Evolutionary conservation across 2,113 vertebrate species (phyloP), one percentile per base, ranked within the genome.

Genomic region (Syrrhaptes paradoxus): DNA sequence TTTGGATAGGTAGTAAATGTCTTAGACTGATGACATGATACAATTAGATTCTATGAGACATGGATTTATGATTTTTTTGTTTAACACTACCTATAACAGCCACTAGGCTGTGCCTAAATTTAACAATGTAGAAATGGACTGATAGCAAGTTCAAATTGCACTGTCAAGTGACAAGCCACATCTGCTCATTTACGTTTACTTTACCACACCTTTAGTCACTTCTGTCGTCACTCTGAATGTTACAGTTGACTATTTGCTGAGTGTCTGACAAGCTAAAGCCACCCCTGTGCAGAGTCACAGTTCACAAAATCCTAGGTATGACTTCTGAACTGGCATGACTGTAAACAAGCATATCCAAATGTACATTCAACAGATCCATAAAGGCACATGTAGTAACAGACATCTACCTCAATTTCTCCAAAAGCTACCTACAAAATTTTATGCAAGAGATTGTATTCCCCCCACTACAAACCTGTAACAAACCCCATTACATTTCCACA

Each of bases 401-500:
- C 13, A 13, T 41, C 41, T 41, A 41, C 41, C 41, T 41, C 26
- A 43, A 7, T 24, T 57, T 31, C n/a, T 62, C 32, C 24, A 51
- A 51, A 28, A 51, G 21, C 32, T 31, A 17, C 18, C 46, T 19
- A 49, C 12, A 34, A 26, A 43, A 4, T 12, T 34, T 24, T 41
- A 49, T 11, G 17, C 16, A 55, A 48, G 41, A 55, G 49, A 32
- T 5, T 9, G n/a, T 17, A 11, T 34, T 24, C 18, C 13, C 31
- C 26, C 14, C 6, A 9, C 57, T 1, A 1, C 19, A 45, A 36
- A 18, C 36, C 28, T 36, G 26, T 28, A 29, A 28, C 31, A 38
- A 51, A 32, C 5, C 2, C 18, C 38, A n/a, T 7, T 4, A 17
- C 0, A 1, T 10, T 20, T 12, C 29, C 12, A 20, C 12, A 15